Evolutionary conservation across 2,113 vertebrate genomes (phyloP), one percentile per base, ranked within the genome.

Genomic region (Sylvilagus bachmani): DNA sequence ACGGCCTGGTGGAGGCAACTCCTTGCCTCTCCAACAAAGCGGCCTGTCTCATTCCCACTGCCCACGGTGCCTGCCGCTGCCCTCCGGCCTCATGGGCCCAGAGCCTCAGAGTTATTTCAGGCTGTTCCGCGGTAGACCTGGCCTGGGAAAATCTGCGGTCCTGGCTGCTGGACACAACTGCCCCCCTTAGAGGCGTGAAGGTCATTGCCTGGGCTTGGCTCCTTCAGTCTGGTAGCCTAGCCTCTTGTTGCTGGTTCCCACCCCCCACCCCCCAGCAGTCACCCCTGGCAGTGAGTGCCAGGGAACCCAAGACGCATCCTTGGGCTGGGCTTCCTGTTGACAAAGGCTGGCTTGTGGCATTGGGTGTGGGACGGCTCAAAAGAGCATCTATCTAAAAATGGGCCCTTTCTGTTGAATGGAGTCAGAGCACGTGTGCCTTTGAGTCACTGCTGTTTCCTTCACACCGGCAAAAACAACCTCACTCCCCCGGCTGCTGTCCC

Each of bases 301-400:
- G 82, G 55, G 73, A 62, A 36, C 66, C 75, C 58, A 85, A 67
- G 38, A 70, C 6, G 10, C 74, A 66, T 86, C 67, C 2, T 38
- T 27, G 95, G 89, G 95, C 58, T 22, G 77, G 91, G 90, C 82
- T 96, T 97, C 97, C 97, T 97, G 95, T 92, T 97, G 96, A 97
- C 93, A 73, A 61, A 80, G 0, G n/a, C 80, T 2, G 6, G 84
- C 91, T 58, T 95, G 96, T 58, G 95, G 95, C 77, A 21, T 38
- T 16, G 64, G 93, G 94, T 92, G 90, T 92, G 81, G 87, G 64
- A 33, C 62, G 80, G 14, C 80, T 94, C 85, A 33, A 93, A 93
- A 58, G 90, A 95, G 82, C 93, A 61, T 73, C 78, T 79, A 84
- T 64, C 93, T 97, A 86, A 93, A 96, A 95, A 61, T 87, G 97